Conservation (phyloP, 2,797 vertebrate genomes). For the Chiroxiphia lanceolata region DNA sequence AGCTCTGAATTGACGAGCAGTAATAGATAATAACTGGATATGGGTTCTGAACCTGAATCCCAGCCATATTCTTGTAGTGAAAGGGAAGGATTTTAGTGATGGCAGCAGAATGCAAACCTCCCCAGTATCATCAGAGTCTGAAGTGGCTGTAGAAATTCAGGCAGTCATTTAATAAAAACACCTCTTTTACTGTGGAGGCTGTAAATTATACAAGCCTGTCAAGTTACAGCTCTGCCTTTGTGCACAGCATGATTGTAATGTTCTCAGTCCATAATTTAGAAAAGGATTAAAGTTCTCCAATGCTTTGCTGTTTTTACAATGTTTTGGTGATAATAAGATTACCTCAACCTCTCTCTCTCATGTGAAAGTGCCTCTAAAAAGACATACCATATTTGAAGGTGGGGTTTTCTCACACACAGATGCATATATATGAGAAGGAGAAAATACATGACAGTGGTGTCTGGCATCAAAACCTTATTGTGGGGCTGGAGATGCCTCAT, state of each 20-base stretch:
- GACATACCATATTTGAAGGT: conserved; percentile 42
- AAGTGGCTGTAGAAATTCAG: conserved; percentile 55
- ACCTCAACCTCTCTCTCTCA: conserved; percentile 48
- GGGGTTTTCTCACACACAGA: conserved; percentile 52
- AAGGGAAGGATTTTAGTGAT: conserved; percentile 51
- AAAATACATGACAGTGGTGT: conserved; percentile 22
- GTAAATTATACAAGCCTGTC: conserved; percentile 73
- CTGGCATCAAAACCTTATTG: conserved; percentile 17
- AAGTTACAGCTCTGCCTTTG: conserved; percentile 76
- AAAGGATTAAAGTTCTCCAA: conserved; percentile 65
- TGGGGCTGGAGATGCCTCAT: neutral
- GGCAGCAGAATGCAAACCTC: conserved; percentile 41
- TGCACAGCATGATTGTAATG: conserved; percentile 68
- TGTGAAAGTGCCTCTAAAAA: conserved; percentile 36
- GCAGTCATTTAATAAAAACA: conserved; percentile 60
- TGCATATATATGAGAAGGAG: conserved; percentile 10
- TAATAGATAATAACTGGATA: conserved; percentile 57
- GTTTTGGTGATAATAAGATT: conserved; percentile 66
- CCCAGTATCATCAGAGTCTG: conserved; percentile 18
- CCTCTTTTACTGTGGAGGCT: conserved; percentile 54
- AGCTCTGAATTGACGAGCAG: conserved; percentile 7
- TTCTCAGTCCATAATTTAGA: conserved; percentile 84
- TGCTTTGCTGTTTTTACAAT: conserved; percentile 51
- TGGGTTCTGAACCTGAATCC: conserved; percentile 50
- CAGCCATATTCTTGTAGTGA: conserved; percentile 48